Percentiles rank a stretch among this genome's conserved stretches.
Evolutionary conservation across 2,113 vertebrate species (phyloP).

Genomic region (Anolis sagrei): DNA sequence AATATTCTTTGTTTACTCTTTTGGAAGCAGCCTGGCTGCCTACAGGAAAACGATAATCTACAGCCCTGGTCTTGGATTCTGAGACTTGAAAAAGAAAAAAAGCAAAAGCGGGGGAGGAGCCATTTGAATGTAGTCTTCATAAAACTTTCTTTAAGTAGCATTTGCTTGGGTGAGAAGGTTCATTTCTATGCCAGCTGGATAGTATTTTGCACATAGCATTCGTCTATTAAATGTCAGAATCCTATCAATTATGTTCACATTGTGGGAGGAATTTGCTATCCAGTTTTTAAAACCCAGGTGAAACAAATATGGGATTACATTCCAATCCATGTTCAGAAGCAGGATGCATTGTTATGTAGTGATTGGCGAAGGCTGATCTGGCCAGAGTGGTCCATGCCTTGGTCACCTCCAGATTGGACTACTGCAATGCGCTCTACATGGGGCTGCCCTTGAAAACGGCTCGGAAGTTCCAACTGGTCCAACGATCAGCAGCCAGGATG

Average conservation of each 20-base stretch:
- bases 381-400: too few species aligned
- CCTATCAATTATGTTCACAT: not conserved
- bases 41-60: slow-evolving; percentile 37
- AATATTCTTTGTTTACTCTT: slow-evolving; percentile 65
- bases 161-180: slow-evolving; percentile 12
- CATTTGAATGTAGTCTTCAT: not conserved
- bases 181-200: slow-evolving; percentile 28
- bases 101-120: not conserved
- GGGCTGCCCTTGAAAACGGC: too few species aligned
- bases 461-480: too few species aligned
- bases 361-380: too few species aligned
- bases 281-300: not conserved
- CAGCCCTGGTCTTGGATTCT: slow-evolving; percentile 20
- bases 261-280: not conserved
- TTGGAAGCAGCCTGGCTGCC: slow-evolving; percentile 35
- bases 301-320: not conserved
- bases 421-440: too few species aligned
- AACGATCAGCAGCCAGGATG: too few species aligned
- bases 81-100: not conserved
- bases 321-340: not conserved
- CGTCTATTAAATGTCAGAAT: not conserved
- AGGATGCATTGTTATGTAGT: too few species aligned
- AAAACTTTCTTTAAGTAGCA: slow-evolving; percentile 18
- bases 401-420: too few species aligned
- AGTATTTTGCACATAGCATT: slow-evolving; percentile 36